Evolutionary conservation across 2,113 vertebrate genomes (phyloP).

Genomic region (Xiphophorus hellerii): DNA sequence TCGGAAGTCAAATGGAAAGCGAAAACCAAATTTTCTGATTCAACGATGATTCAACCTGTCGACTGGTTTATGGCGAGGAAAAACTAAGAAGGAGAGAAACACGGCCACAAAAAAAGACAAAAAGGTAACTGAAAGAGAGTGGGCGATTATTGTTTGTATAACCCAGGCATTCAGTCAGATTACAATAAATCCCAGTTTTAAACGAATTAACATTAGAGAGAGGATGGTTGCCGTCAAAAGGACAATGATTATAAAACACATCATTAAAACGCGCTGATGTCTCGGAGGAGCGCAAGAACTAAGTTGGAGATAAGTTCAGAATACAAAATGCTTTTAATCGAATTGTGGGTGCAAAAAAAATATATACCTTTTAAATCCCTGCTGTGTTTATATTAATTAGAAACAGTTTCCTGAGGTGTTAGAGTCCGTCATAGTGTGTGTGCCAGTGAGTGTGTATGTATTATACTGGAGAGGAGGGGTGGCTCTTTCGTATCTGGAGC

Average conservation of each 20-base stretch:
- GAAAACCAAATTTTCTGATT: constrained; percentile 12
- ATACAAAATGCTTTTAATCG: too few species aligned
- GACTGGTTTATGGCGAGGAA: constrained; percentile 5
- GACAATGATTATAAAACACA: background rate
- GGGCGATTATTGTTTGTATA: background rate
- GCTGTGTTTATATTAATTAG: background rate
- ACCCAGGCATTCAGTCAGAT: background rate
- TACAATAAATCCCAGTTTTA: constrained; percentile 10
- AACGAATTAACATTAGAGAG: background rate
- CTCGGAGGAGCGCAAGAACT: background rate
- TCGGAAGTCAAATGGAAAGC: constrained; percentile 34
- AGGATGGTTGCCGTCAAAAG: background rate
- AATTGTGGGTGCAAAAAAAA: too few species aligned
- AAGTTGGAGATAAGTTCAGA: background rate
- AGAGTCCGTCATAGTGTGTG: constrained; percentile 1
- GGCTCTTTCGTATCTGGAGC: constrained; percentile 55
- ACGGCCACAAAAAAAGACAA: background rate
- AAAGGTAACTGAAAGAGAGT: background rate
- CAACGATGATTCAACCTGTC: constrained; percentile 11
- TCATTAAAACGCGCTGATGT: background rate
- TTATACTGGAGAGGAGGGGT: constrained; percentile 25
- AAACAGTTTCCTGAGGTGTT: background rate
- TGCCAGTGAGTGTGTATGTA: background rate
- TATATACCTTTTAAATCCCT: background rate
- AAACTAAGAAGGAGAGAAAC: background rate